These are phyloP conservation scores for Dicaeum eximium DNA, from an alignment of 2,113 vertebrate species.

Conservation along the genomic window DNA sequence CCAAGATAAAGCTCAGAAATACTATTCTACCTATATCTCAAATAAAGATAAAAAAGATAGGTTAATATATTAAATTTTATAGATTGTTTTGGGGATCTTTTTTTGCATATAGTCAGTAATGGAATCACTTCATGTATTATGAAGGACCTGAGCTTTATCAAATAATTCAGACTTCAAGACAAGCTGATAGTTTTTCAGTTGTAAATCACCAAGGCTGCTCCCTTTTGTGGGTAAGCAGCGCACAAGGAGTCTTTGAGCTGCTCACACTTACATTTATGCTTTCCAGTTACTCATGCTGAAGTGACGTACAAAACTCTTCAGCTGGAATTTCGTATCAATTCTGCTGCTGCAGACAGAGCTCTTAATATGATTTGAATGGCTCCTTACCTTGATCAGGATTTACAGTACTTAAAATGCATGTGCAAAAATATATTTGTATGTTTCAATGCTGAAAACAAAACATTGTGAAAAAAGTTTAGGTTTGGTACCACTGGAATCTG, in stretches of 20 bases:
- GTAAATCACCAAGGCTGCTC: background rate
- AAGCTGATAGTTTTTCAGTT: background rate
- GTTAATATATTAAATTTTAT: background rate
- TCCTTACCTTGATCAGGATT: background rate
- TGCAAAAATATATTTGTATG: background rate
- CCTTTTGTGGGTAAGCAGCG: background rate
- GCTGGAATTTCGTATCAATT: background rate
- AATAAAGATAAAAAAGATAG: background rate
- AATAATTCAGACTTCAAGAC: background rate
- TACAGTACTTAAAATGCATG: background rate
- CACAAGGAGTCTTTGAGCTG: background rate
- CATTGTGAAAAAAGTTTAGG: background rate
- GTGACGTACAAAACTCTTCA: rapidly evolving
- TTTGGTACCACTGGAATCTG: background rate
- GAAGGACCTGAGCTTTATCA: background rate
- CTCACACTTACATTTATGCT: background rate
- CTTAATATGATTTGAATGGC: background rate
- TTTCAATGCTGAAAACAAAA: background rate
- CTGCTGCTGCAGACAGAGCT: background rate
- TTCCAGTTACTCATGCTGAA: background rate
- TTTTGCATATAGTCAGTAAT: background rate
- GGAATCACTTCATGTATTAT: background rate
- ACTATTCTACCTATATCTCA: background rate
- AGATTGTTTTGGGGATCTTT: background rate
- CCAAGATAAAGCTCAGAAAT: background rate